Evolutionary conservation across 2,797 vertebrate genomes (phyloP), one percentile per base, ranked within the genome.

Genomic region (Heliangelus exortis): DNA sequence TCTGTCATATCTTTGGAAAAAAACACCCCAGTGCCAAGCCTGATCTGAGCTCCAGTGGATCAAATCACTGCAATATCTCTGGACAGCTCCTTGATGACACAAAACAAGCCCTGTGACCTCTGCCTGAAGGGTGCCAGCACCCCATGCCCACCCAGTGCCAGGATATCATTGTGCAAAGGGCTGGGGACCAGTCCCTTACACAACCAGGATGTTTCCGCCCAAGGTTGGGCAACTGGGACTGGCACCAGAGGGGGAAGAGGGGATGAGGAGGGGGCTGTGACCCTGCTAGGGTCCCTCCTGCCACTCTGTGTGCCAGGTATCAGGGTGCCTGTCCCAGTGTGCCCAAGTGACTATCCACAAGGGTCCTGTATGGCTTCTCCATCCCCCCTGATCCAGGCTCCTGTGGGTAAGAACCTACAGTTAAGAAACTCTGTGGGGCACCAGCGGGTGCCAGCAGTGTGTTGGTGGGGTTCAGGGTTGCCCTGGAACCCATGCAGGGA

Each of bases 161-260:
- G 50, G 47, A 88, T 13, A 18, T 47, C 6, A 6, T 95, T 96
- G 82, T 89, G 95, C 87, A 96, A 96, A 85, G 36, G 69, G 57
- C 67, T 80, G 72, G 58, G 84, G 91, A 96, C 91, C 79, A 95
- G 91, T 77, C 31, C 82, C 80, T 96, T 96, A 66, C 93, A 88
- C 89, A 96, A 95, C 53, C 0, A 0, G 28, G 47, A 87, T 2
- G 2, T 90, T 96, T 94, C 89, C 15, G 8, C 75, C 31, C 53
- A 0, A 0, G 25, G 74, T 96, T 95, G 78, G 84, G 91, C 82
- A 96, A 96, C 41, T 16, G 65, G 17, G 36, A 31, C 33, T 92
- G 85, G 28, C 51, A 54, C 41, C 2, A 2, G 10, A 15, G 36
- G 15, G 29, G 50, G 51, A 50, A 4, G 15, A 83, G 48, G 22